Conservation (phyloP, 1,140 invertebrate genomes). For the Anastrepha obliqua region DNA sequence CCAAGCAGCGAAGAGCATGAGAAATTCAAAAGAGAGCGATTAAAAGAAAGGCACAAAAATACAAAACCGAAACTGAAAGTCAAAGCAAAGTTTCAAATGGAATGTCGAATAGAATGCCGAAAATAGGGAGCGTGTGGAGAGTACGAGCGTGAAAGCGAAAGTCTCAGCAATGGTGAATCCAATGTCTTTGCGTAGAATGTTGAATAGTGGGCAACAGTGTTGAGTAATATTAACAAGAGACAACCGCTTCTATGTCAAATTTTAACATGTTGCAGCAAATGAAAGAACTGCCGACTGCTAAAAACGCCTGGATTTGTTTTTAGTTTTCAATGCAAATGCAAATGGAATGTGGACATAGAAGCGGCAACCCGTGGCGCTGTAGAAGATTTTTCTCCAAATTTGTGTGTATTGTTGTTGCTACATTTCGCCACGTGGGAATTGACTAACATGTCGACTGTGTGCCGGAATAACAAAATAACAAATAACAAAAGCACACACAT, state of each 20-base stretch:
- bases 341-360: too few relatives aligned
- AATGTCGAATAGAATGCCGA: not conserved
- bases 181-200: not conserved
- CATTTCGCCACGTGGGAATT: conserved; percentile 48
- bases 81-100: not conserved
- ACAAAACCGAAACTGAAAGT: not conserved
- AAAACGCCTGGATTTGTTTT: too few relatives aligned
- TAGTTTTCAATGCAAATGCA: too few relatives aligned
- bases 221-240: too few relatives aligned
- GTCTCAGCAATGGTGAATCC: not conserved
- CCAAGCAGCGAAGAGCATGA: not conserved
- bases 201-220: not conserved
- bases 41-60: not conserved
- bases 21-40: not conserved
- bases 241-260: too few relatives aligned
- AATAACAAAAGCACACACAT: not conserved
- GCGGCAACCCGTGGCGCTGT: not conserved
- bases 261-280: too few relatives aligned
- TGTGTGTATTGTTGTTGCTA: conserved; percentile 6
- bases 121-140: not conserved
- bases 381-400: not conserved
- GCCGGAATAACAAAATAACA: conserved; percentile 25
- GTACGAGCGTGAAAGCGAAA: not conserved
- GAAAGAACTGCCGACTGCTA: too few relatives aligned
- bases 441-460: not conserved